Evolutionary conservation across 2,113 vertebrate genomes (phyloP).

Genomic region (Turdus rufiventris): DNA sequence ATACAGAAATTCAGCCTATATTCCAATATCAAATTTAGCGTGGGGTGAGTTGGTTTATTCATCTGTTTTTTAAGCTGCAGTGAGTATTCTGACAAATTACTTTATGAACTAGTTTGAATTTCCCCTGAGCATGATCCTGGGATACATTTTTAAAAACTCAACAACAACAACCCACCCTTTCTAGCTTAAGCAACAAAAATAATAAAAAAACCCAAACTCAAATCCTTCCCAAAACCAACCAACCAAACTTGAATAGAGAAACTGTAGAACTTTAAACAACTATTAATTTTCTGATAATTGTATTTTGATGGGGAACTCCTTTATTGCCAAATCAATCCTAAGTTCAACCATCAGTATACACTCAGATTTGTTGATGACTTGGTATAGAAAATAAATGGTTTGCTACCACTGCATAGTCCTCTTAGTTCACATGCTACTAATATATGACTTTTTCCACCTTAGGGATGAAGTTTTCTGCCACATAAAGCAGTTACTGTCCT

Average conservation of each 20-base stretch:
- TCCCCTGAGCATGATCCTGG: neutral
- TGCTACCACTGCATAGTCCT: neutral
- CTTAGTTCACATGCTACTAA: neutral
- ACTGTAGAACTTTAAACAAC: neutral
- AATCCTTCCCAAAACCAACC: neutral
- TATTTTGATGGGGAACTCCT: neutral
- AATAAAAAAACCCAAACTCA: neutral
- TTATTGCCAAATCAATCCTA: neutral
- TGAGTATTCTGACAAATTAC: neutral
- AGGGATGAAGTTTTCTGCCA: neutral
- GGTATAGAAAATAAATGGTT: neutral
- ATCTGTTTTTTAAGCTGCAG: neutral
- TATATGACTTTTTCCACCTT: neutral
- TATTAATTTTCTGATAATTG: neutral
- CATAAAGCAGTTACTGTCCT: neutral
- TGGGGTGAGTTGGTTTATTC: neutral
- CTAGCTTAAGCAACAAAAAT: neutral
- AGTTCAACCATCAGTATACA: neutral
- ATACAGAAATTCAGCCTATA: neutral
- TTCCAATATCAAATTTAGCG: neutral
- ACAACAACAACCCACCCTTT: rapidly evolving
- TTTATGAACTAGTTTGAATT: neutral
- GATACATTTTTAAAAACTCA: neutral
- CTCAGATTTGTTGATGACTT: neutral
- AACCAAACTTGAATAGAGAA: neutral